Evolutionary conservation across 92 coral and sea anemone genomes (phyloP).

Genomic region (Porites divaricata): DNA sequence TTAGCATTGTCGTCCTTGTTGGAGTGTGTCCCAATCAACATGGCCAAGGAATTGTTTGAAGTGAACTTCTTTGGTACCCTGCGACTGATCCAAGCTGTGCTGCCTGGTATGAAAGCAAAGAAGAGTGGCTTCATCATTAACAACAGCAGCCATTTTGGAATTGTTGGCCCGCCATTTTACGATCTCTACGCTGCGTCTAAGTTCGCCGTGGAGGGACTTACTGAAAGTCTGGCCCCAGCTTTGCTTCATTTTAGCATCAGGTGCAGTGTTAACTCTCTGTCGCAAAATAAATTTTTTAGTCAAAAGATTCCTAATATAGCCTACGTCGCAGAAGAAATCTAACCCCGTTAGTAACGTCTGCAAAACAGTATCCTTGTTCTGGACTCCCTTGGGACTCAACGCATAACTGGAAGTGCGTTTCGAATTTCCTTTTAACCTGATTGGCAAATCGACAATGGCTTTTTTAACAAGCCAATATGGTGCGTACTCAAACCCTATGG

Average conservation of each 20-base stretch:
- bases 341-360: too few species aligned
- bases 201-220: slow-evolving; percentile 86
- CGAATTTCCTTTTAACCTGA: too few species aligned
- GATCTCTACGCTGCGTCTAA: slow-evolving; percentile 80
- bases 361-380: too few species aligned
- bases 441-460: too few species aligned
- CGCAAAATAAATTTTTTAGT: too few species aligned
- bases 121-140: slow-evolving; percentile 78
- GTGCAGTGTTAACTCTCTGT: slow-evolving; percentile 20
- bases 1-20: slow-evolving; percentile 55
- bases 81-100: slow-evolving; percentile 77
- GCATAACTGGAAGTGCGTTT: too few species aligned
- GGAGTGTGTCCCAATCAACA: slow-evolving; percentile 65
- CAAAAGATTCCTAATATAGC: too few species aligned
- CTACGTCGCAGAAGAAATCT: too few species aligned
- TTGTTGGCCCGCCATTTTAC: slow-evolving; percentile 64
- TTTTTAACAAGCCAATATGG: too few species aligned
- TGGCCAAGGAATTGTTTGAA: slow-evolving; percentile 60
- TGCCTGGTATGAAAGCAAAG: slow-evolving; percentile 85
- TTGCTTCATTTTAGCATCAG: slow-evolving; percentile 67
- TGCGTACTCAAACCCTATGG: too few species aligned
- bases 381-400: too few species aligned
- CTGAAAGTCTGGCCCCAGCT: slow-evolving; percentile 77
- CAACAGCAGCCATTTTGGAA: slow-evolving; percentile 73
- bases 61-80: slow-evolving; percentile 81